These are phyloP conservation scores for Pollenia griseotomentosa DNA, from an alignment of 2,888 invertebrate genomes.

Conservation along the genomic window DNA sequence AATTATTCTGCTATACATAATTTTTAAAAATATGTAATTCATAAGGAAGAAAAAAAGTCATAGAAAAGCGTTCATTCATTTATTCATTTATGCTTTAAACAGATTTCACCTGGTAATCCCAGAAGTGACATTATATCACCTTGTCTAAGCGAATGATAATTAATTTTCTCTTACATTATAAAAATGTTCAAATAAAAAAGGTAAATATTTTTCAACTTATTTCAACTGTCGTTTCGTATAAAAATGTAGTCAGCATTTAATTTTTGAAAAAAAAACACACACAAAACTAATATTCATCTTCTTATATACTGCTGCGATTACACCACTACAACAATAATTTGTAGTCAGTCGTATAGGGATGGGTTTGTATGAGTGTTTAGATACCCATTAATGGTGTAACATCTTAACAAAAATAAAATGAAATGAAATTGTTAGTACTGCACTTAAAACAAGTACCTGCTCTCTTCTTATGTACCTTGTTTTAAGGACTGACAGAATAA, in stretches of 20 bases:
- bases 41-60: background rate
- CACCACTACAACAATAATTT: background rate
- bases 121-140: constrained; percentile 65
- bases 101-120: constrained; percentile 60
- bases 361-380: background rate
- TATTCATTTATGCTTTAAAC: constrained; percentile 46
- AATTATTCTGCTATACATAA: constrained; percentile 24
- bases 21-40: constrained; percentile 33
- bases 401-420: constrained; percentile 34
- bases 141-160: constrained; percentile 64
- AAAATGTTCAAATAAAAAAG: constrained; percentile 29
- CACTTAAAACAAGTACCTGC: constrained; percentile 49
- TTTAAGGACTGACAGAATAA: constrained; percentile 17
- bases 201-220: constrained; percentile 37
- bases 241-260: constrained; percentile 34
- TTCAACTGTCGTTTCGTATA: constrained; percentile 7
- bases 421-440: constrained; percentile 56
- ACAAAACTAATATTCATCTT: constrained; percentile 12
- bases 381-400: constrained; percentile 32
- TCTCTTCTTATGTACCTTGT: constrained; percentile 13
- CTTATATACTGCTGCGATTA: background rate
- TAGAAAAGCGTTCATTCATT: constrained; percentile 15
- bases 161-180: constrained; percentile 59
- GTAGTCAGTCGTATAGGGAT: background rate
- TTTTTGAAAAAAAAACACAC: background rate